Conservation (phyloP, 2,888 invertebrate species). For the Microchrysa polita region DNA sequence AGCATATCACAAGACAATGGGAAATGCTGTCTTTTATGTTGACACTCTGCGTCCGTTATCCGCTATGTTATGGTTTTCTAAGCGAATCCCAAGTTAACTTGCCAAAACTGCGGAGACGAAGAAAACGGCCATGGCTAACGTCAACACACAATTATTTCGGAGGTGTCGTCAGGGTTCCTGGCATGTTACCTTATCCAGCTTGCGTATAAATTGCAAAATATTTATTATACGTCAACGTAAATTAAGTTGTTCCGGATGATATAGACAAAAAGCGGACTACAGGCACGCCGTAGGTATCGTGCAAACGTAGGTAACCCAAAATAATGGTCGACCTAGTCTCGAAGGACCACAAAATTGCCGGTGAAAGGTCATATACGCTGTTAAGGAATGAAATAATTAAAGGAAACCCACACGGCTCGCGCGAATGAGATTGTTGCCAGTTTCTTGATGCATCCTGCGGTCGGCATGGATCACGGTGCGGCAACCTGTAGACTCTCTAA, state of each 20-base stretch:
- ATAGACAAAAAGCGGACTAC: neutral
- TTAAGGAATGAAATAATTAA: conserved; percentile 4
- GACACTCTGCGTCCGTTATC: no score
- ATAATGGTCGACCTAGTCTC: neutral
- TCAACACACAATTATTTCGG: conserved; percentile 10
- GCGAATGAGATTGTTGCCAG: neutral
- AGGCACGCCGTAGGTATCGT: neutral
- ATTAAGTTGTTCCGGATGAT: conserved; percentile 25
- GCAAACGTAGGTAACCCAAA: neutral
- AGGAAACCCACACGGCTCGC: neutral
- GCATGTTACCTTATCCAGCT: conserved; percentile 14
- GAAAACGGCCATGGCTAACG: neutral
- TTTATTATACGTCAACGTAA: conserved; percentile 31
- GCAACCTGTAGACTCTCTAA: neutral
- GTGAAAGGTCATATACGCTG: neutral
- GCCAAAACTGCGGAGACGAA: neutral
- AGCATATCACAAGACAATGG: no score
- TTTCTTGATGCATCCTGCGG: neutral
- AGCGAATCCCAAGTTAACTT: conserved; percentile 18
- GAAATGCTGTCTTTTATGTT: no score
- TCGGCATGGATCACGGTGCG: no score
- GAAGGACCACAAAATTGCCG: neutral
- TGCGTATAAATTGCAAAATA: conserved; percentile 32
- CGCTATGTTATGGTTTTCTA: conserved; percentile 22
- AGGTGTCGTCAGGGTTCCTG: neutral